These are phyloP conservation scores for Isurus oxyrinchus DNA, from an alignment of 2,113 vertebrate species.

Conservation along the genomic window DNA sequence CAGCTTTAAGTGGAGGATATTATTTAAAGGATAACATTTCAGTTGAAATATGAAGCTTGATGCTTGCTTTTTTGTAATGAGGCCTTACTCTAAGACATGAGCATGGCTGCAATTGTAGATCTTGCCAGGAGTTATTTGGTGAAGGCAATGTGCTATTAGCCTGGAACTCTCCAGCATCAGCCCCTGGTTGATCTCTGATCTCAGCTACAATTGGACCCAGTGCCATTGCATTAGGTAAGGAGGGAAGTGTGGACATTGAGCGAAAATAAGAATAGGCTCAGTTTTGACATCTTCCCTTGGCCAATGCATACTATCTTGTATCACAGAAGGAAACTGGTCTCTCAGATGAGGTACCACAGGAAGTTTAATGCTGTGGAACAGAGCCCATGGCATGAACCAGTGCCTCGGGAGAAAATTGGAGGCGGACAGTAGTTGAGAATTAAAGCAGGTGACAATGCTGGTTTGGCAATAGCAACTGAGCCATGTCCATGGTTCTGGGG, in stretches of 20 bases:
- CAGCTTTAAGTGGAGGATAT: background rate
- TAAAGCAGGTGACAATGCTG: background rate
- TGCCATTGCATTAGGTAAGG: background rate
- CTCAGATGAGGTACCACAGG: rapidly evolving
- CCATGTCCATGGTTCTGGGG: no score
- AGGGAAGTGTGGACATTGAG: background rate
- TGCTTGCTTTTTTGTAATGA: background rate
- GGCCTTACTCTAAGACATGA: background rate
- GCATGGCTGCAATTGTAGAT: background rate
- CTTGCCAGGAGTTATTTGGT: background rate
- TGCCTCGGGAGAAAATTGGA: background rate
- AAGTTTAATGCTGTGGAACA: background rate
- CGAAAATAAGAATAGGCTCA: background rate
- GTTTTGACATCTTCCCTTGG: background rate
- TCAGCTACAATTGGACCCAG: background rate
- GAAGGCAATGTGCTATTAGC: background rate
- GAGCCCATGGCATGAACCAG: background rate
- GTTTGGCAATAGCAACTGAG: no score
- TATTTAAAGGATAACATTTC: background rate
- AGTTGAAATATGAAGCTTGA: background rate
- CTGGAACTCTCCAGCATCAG: background rate
- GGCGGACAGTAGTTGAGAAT: background rate
- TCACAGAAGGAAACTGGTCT: background rate
- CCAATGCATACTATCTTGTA: background rate
- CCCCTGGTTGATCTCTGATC: background rate